phyloP scores from a whole-genome alignment of 2,113 vertebrate species.

The Drymodes brunneopygia region DNA sequence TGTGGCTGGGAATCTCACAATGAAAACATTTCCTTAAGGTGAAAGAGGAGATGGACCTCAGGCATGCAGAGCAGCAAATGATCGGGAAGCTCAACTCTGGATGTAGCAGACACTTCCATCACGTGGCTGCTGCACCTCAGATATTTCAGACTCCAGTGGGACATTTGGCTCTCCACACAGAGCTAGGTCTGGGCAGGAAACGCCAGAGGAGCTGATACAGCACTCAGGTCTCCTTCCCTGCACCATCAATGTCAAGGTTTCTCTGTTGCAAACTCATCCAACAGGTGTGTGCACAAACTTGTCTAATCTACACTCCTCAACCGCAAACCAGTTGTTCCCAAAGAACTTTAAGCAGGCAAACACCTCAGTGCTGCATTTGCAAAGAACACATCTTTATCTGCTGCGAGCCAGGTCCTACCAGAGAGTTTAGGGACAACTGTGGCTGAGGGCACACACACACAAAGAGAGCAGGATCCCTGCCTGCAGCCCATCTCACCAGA shows the following conservation, averaged over 20 bases:
- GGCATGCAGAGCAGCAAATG: not conserved
- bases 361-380: not conserved
- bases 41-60: not conserved
- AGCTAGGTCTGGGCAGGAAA: not conserved
- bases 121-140: not conserved
- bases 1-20: not conserved
- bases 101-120: not conserved
- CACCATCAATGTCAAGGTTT: not conserved
- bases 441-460: not conserved
- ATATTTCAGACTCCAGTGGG: not conserved
- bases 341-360: not conserved
- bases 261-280: not conserved
- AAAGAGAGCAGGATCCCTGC: not conserved
- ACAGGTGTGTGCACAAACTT: rapidly evolving
- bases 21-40: not conserved
- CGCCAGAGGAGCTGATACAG: not conserved
- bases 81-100: not conserved
- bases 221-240: not conserved
- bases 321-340: not conserved
- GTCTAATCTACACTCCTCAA: not conserved
- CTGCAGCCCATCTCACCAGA: not conserved
- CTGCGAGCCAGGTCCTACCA: not conserved
- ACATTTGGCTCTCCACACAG: not conserved
- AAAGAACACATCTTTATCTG: not conserved
- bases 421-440: not conserved